Percentiles rank a stretch among this genome's conserved stretches.
These are phyloP conservation scores for Perdita meconis DNA, from an alignment of 2,888 invertebrate species.

Conservation along the genomic window DNA sequence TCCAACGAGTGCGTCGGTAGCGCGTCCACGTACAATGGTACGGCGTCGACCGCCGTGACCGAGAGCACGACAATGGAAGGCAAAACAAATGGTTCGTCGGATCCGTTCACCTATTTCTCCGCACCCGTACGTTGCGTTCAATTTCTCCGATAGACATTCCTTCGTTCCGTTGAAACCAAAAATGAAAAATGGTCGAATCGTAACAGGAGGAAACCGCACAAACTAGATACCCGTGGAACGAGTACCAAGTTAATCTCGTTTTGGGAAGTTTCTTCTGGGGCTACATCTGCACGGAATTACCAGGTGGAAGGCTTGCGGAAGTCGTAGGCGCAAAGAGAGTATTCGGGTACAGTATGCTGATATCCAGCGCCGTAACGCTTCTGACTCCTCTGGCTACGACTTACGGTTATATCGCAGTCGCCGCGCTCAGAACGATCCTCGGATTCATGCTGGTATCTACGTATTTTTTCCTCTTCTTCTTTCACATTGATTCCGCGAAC, in stretches of 20 bases:
- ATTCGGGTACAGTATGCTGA: slow-evolving; percentile 94
- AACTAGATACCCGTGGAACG: slow-evolving; percentile 90
- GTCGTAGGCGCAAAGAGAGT: slow-evolving; percentile 92
- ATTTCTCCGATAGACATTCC: background rate
- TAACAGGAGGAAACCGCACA: slow-evolving; percentile 64
- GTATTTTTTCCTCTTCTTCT: no score
- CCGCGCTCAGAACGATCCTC: slow-evolving; percentile 90
- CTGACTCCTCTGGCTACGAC: slow-evolving; percentile 92
- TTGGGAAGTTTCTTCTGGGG: slow-evolving; percentile 97
- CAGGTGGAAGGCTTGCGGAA: slow-evolving; percentile 94
- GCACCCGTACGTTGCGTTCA: slow-evolving; percentile 1
- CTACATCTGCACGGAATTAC: slow-evolving; percentile 94
- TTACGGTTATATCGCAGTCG: slow-evolving; percentile 88
- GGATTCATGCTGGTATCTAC: slow-evolving; percentile 90
- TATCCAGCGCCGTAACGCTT: slow-evolving; percentile 92
- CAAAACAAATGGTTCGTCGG: background rate
- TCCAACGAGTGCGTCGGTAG: slow-evolving; percentile 25
- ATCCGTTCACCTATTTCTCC: background rate
- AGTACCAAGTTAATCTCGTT: slow-evolving; percentile 91
- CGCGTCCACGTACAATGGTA: slow-evolving; percentile 4
- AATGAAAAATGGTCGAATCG: background rate
- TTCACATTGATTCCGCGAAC: no score
- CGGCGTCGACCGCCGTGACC: background rate
- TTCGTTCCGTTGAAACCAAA: background rate
- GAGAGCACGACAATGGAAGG: background rate